Evolutionary conservation across 2,888 invertebrate genomes (phyloP).

Genomic region (Dendrolimus houi): DNA sequence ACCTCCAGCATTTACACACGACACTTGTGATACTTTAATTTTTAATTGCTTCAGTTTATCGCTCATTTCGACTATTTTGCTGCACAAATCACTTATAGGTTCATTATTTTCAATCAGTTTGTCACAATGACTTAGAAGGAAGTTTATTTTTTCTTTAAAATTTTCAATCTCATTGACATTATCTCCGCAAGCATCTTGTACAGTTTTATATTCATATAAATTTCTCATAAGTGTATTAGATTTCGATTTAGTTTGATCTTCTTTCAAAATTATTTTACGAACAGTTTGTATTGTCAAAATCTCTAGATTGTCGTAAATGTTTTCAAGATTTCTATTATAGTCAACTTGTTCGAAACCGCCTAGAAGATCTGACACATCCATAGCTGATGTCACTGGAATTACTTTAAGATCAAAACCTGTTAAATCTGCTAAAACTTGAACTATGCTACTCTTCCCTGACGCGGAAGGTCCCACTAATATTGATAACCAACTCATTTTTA

Average conservation of each 20-base stretch:
- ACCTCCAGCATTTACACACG: constrained; percentile 87
- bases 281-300: constrained; percentile 67
- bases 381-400: constrained; percentile 90
- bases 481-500: constrained; percentile 94
- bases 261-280: constrained; percentile 54
- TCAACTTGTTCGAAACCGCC: constrained; percentile 98
- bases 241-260: constrained; percentile 29
- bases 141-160: constrained; percentile 44
- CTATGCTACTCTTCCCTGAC: constrained; percentile 87
- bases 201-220: constrained; percentile 39
- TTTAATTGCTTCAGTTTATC: constrained; percentile 49
- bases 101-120: constrained; percentile 27
- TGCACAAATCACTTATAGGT: constrained; percentile 13
- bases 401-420: constrained; percentile 84
- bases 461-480: constrained; percentile 89
- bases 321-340: constrained; percentile 84
- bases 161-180: constrained; percentile 28
- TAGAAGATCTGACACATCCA: constrained; percentile 95
- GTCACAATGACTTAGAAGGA: constrained; percentile 39
- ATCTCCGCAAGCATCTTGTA: constrained; percentile 26
- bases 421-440: constrained; percentile 85
- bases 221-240: constrained; percentile 40
- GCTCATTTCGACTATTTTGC: constrained; percentile 35
- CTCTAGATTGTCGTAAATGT: constrained; percentile 77
- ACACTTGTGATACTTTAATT: constrained; percentile 62